These are phyloP conservation scores for Geopemphigus sp. DNA, from an alignment of 1,140 invertebrate genomes.

Conservation along the genomic window DNA sequence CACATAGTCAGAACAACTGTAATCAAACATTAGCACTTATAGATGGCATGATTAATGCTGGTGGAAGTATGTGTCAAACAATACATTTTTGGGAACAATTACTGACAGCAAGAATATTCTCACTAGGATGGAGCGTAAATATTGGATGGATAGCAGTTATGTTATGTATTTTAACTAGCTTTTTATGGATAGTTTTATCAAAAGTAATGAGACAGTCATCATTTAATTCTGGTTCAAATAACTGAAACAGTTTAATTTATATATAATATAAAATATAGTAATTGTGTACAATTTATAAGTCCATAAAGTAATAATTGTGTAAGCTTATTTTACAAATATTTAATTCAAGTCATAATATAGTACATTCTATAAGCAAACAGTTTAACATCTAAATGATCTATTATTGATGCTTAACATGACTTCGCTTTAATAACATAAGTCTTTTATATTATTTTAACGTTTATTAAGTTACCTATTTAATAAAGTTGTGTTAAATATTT, in stretches of 20 bases:
- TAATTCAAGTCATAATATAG: too few relatives aligned
- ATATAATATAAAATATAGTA: not conserved
- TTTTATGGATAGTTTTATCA: slow-evolving; percentile 81
- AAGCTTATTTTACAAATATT: not conserved
- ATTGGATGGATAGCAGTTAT: slow-evolving; percentile 80
- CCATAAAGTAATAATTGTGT: too few relatives aligned
- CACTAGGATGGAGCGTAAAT: slow-evolving; percentile 68
- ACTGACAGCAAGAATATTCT: slow-evolving; percentile 54
- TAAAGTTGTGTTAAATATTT: too few relatives aligned
- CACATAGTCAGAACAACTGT: slow-evolving; percentile 20
- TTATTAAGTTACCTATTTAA: too few relatives aligned
- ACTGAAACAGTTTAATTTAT: not conserved
- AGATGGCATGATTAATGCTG: slow-evolving; percentile 36
- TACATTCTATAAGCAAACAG: too few relatives aligned
- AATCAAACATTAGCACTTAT: slow-evolving; percentile 24
- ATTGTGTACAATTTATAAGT: not conserved
- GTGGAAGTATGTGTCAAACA: slow-evolving; percentile 35
- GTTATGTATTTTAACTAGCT: slow-evolving; percentile 71
- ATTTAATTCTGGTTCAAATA: not conserved
- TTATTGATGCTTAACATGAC: too few relatives aligned
- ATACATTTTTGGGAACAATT: slow-evolving; percentile 29
- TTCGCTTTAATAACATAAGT: not conserved
- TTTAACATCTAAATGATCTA: too few relatives aligned
- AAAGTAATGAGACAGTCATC: slow-evolving; percentile 83
- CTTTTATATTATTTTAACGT: not conserved